Evolutionary conservation across 2,888 invertebrate genomes (phyloP).

Genomic region (Tetragonisca angustula): DNA sequence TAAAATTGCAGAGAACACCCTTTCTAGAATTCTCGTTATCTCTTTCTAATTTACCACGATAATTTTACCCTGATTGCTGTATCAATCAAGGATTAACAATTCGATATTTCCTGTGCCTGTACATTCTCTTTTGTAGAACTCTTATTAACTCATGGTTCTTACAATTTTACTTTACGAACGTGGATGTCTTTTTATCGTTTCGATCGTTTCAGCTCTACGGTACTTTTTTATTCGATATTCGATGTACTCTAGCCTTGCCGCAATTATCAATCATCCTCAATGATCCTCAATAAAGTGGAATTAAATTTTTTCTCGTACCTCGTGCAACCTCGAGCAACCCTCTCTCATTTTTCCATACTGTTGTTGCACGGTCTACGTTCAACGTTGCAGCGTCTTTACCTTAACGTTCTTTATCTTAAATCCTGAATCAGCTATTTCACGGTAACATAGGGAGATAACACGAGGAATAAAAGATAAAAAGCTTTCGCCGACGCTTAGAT

Average conservation of each 20-base stretch:
- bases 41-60: too few relatives aligned
- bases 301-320: too few relatives aligned
- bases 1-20: neutral
- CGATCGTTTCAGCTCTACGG: neutral
- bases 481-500: neutral
- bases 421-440: neutral
- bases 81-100: too few relatives aligned
- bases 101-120: too few relatives aligned
- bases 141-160: neutral
- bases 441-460: neutral
- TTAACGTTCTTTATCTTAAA: neutral
- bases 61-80: too few relatives aligned
- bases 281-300: neutral
- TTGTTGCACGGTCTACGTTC: too few relatives aligned
- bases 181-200: too few relatives aligned
- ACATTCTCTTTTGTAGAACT: neutral
- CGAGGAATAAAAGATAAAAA: neutral
- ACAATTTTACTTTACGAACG: neutral
- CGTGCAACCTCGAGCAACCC: neutral
- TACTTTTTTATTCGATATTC: too few relatives aligned
- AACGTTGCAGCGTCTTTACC: neutral
- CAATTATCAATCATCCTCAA: too few relatives aligned
- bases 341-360: neutral
- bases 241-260: too few relatives aligned
- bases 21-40: neutral